phyloP scores from a whole-genome alignment of 92 coral and sea anemone genomes.

The Porites divaricata region DNA sequence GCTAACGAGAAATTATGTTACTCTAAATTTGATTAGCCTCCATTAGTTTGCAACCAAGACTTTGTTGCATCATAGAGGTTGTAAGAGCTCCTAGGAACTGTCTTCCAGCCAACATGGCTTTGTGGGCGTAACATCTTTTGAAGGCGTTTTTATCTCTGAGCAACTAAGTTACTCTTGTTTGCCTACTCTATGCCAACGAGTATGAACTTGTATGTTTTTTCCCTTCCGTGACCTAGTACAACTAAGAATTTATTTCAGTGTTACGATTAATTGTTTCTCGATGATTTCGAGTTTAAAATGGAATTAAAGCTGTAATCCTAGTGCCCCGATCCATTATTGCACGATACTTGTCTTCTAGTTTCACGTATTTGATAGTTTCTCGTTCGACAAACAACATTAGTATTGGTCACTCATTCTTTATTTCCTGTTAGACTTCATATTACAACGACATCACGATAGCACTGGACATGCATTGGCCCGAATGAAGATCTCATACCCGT shows the following conservation, averaged over 20 bases:
- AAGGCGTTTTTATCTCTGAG: constrained; percentile 7
- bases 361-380: neutral
- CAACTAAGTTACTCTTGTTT: constrained; percentile 19
- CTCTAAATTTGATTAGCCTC: neutral
- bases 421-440: neutral
- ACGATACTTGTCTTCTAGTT: too few relatives aligned
- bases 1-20: constrained; percentile 46
- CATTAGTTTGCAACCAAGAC: neutral
- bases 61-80: neutral
- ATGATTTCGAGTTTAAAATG: neutral
- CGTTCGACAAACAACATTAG: neutral
- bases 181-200: constrained; percentile 18
- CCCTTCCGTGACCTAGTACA: neutral
- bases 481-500: neutral
- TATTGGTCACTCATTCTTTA: neutral
- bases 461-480: neutral
- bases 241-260: neutral
- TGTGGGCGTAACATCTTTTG: neutral
- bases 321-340: neutral
- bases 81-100: neutral
- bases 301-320: neutral
- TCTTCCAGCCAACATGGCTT: neutral
- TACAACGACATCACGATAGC: neutral
- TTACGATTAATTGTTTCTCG: neutral
- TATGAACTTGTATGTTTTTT: neutral